Evolutionary conservation across 2,113 vertebrate species (phyloP).

Genomic region (Clarias macrocephalus): DNA sequence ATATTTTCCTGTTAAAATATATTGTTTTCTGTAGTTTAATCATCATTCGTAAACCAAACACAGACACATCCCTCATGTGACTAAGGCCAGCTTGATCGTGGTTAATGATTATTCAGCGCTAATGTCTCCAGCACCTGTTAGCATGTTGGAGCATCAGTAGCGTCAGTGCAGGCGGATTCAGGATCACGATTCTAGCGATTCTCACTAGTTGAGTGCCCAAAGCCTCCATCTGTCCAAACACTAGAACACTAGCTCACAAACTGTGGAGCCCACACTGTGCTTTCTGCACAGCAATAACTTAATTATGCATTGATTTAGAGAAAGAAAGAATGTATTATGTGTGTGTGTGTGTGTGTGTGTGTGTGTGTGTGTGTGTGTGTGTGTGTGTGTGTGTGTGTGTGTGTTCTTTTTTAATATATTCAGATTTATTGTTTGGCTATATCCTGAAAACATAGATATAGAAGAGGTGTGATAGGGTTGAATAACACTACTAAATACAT

Average conservation of each 20-base stretch:
- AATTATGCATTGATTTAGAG: neutral
- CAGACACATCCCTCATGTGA: neutral
- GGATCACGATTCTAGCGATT: conserved; percentile 40
- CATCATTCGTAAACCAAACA: neutral
- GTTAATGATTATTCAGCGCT: conserved; percentile 45
- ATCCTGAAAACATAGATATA: neutral
- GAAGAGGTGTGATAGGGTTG: neutral
- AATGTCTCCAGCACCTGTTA: conserved; percentile 41
- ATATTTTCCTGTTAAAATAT: neutral
- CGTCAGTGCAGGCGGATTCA: conserved; percentile 35
- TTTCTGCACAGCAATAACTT: neutral
- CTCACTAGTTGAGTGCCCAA: conserved; percentile 27
- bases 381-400: neutral
- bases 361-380: neutral
- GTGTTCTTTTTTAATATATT: neutral
- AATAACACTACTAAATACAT: neutral
- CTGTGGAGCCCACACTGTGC: neutral
- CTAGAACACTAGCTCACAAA: conserved; percentile 23
- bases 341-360: neutral
- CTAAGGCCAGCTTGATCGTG: conserved; percentile 33
- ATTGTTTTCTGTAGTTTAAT: neutral
- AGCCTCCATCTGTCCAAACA: conserved; percentile 34
- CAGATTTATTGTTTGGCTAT: neutral
- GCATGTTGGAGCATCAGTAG: conserved; percentile 31
- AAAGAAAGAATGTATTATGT: conserved; percentile 10